phyloP scores from a whole-genome alignment of 2,797 vertebrate species.

The Helicolenus hilgendorfi region DNA sequence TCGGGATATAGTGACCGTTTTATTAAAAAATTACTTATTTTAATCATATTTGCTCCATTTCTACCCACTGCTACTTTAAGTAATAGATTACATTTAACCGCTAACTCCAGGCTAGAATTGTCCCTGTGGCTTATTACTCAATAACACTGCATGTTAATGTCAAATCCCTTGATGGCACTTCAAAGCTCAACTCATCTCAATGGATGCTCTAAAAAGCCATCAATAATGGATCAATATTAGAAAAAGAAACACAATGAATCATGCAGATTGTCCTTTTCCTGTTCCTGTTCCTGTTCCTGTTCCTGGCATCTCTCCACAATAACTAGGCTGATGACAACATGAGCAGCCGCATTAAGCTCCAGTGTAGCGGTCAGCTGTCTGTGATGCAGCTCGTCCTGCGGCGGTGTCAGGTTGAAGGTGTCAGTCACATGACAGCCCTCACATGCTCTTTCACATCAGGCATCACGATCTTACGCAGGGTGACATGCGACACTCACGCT shows the following conservation, averaged over 20 bases:
- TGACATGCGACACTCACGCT: constrained; percentile 68
- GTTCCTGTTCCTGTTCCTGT: background rate
- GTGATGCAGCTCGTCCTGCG: constrained; percentile 55
- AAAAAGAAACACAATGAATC: background rate
- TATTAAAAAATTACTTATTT: no score
- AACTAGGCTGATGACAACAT: constrained; percentile 18
- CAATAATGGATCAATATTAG: constrained; percentile 19
- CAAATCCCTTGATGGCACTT: background rate
- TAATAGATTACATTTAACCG: background rate
- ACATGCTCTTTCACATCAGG: constrained; percentile 44
- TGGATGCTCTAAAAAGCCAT: background rate
- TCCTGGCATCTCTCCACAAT: background rate
- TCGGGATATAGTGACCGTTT: no score
- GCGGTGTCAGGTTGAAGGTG: constrained; percentile 27
- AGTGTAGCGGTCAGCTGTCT: constrained; percentile 58
- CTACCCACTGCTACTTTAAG: no score
- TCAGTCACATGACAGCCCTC: constrained; percentile 64
- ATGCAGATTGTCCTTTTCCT: background rate
- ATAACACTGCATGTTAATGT: background rate
- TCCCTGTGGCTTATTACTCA: background rate
- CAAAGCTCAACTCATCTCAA: constrained; percentile 3
- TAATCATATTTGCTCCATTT: no score
- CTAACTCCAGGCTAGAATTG: background rate
- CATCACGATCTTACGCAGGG: constrained; percentile 32
- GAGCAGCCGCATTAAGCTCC: constrained; percentile 16